These are phyloP conservation scores for Cherax destructor DNA, from an alignment of 1,140 invertebrate genomes.

Conservation along the genomic window DNA sequence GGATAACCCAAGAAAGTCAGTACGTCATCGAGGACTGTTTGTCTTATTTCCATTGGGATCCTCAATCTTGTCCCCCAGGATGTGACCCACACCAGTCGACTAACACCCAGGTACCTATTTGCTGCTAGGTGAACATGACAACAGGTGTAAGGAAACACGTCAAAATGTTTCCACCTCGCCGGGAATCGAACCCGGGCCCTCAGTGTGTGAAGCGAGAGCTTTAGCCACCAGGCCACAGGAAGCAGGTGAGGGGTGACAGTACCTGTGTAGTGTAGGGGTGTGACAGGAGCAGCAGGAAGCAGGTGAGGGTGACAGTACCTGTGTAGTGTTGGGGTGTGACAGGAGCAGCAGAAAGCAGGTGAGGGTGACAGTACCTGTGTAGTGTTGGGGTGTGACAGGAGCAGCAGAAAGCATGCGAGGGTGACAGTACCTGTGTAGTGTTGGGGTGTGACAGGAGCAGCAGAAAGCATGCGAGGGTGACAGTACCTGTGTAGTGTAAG, in stretches of 20 bases:
- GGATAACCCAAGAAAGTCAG: too few relatives aligned
- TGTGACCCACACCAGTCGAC: too few relatives aligned
- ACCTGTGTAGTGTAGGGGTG: neutral
- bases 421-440: neutral
- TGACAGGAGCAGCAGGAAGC: neutral
- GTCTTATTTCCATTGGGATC: too few relatives aligned
- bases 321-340: neutral
- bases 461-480: neutral
- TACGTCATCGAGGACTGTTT: too few relatives aligned
- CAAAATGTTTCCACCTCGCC: too few relatives aligned
- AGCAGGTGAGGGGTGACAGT: neutral
- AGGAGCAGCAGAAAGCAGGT: neutral
- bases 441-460: neutral
- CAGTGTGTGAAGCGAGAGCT: too few relatives aligned
- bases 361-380: slow-evolving; percentile 76
- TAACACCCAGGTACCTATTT: too few relatives aligned
- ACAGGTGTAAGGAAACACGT: too few relatives aligned
- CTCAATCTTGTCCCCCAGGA: too few relatives aligned
- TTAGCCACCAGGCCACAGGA: too few relatives aligned
- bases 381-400: neutral
- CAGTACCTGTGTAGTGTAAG: neutral
- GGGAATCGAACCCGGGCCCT: too few relatives aligned
- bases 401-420: neutral
- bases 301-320: neutral
- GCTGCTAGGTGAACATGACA: too few relatives aligned